phyloP scores from a whole-genome alignment of 2,113 vertebrate species.

The Chloropsis cyanopogon region DNA sequence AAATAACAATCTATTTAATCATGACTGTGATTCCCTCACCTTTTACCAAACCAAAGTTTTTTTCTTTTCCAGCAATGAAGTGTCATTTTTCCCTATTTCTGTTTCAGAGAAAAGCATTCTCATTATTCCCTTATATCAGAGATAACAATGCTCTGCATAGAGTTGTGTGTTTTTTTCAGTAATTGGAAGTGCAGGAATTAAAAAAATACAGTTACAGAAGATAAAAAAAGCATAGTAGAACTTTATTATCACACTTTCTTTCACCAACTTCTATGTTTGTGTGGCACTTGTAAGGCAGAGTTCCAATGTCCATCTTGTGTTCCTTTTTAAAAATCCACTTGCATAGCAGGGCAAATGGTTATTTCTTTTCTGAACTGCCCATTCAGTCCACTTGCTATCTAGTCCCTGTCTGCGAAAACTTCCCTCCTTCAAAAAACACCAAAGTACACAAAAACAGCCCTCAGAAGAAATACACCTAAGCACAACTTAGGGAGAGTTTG shows the following conservation, averaged over 20 bases:
- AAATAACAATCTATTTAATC: neutral
- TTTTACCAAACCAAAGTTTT: neutral
- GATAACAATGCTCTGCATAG: neutral
- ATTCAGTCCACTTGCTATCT: neutral
- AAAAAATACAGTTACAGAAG: neutral
- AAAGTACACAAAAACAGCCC: neutral
- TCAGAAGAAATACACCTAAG: neutral
- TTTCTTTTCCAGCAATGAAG: neutral
- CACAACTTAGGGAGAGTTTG: neutral
- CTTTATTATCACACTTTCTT: neutral
- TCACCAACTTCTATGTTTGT: neutral
- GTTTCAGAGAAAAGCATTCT: neutral
- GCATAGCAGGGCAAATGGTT: neutral
- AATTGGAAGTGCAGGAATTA: neutral
- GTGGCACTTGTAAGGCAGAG: neutral
- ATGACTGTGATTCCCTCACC: neutral
- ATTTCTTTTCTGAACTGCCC: neutral
- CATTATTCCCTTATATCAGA: neutral
- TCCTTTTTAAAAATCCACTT: neutral
- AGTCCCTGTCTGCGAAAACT: neutral
- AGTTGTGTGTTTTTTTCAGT: neutral
- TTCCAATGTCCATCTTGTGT: neutral
- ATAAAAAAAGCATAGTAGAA: neutral
- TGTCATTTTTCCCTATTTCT: neutral
- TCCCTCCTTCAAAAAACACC: neutral